phyloP scores from a whole-genome alignment of 2,797 vertebrate species.

The Alcedo atthis region DNA sequence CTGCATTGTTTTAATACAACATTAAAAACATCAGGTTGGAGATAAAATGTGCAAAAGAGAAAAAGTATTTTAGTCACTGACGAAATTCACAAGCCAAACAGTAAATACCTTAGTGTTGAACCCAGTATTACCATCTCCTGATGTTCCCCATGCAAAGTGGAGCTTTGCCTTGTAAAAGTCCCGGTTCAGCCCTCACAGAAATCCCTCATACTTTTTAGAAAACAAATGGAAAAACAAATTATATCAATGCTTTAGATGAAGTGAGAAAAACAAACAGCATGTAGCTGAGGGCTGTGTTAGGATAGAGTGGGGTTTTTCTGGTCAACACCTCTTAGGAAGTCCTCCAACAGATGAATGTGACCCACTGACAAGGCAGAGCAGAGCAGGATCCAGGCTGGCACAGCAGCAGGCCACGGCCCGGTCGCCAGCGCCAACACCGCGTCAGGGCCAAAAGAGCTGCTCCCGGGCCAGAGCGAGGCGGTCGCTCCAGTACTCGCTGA shows the following conservation, averaged over 20 bases:
- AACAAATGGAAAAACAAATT: background rate
- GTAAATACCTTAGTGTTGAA: background rate
- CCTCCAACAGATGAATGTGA: background rate
- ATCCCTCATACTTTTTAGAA: background rate
- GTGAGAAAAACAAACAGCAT: background rate
- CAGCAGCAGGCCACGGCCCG: background rate
- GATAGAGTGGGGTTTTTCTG: background rate
- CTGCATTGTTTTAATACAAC: slow-evolving; percentile 31
- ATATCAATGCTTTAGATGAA: background rate
- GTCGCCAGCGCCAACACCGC: background rate
- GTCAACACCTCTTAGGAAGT: background rate
- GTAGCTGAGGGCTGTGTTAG: background rate
- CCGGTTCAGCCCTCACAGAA: background rate
- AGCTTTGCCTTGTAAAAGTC: background rate
- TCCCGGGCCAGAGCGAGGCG: accelerated
- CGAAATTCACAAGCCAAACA: background rate
- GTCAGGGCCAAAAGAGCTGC: background rate
- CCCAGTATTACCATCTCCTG: background rate
- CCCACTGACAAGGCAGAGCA: background rate
- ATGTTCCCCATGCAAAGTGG: background rate
- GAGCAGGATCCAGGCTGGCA: background rate
- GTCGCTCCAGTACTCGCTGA: background rate
- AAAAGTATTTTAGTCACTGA: background rate
- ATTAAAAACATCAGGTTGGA: background rate
- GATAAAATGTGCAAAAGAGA: background rate